These are phyloP conservation scores for Pseudochirops cupreus DNA, from an alignment of 2,797 vertebrate species.

Conservation along the genomic window DNA sequence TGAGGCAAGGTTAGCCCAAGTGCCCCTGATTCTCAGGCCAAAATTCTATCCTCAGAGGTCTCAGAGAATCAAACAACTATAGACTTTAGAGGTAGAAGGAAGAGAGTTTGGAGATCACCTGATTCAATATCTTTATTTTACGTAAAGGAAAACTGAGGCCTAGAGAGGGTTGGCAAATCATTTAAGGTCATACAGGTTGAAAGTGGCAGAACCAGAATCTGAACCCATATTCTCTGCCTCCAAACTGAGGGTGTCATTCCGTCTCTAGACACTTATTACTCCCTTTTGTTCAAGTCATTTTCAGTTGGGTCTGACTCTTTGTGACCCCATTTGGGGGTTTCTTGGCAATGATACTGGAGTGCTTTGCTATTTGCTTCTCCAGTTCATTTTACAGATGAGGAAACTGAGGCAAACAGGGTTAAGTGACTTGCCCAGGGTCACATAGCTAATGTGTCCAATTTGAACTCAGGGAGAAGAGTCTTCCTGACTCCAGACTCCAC, in stretches of 20 bases:
- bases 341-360: conserved; percentile 4
- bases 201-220: background rate
- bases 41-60: background rate
- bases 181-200: background rate
- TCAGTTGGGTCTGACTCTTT: background rate
- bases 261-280: background rate
- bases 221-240: background rate
- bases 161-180: background rate
- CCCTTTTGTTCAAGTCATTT: background rate
- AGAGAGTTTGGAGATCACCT: background rate
- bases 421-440: conserved; percentile 24
- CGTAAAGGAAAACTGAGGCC: background rate
- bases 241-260: background rate
- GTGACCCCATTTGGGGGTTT: conserved; percentile 4
- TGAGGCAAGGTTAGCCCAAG: background rate
- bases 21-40: background rate
- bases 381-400: background rate
- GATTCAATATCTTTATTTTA: background rate
- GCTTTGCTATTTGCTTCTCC: background rate
- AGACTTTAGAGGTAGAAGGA: background rate
- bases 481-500: background rate
- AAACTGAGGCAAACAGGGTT: conserved; percentile 28
- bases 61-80: background rate
- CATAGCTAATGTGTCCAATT: background rate
- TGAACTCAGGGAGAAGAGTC: background rate